phyloP scores from a whole-genome alignment of 2,113 vertebrate species.

The Phrynosoma blainvillii region DNA sequence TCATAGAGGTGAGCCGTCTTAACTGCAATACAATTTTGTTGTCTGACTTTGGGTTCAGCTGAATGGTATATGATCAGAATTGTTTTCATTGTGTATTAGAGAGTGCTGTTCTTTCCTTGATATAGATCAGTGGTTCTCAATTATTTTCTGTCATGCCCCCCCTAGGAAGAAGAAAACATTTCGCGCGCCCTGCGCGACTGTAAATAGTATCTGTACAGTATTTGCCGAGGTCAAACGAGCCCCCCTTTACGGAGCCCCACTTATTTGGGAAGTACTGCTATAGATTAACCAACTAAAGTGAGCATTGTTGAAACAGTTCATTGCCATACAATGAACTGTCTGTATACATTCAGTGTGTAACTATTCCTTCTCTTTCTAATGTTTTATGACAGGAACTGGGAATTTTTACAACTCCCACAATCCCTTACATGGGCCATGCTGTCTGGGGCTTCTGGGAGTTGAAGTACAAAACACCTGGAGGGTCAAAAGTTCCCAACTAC shows the following conservation, averaged over 20 bases:
- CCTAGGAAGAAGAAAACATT: too few species aligned
- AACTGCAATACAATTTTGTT: rapidly evolving
- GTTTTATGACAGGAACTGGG: not conserved
- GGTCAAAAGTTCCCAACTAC: not conserved
- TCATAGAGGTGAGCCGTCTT: constrained; percentile 81
- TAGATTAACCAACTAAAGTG: not conserved
- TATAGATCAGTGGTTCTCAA: too few species aligned
- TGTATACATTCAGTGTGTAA: not conserved
- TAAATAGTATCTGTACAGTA: too few species aligned
- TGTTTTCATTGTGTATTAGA: not conserved
- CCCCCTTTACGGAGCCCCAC: too few species aligned
- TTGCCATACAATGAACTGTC: too few species aligned
- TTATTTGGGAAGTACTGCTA: too few species aligned
- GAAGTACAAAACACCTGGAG: not conserved
- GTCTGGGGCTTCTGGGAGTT: not conserved
- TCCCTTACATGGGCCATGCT: not conserved
- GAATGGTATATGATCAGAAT: not conserved
- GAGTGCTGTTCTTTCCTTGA: not conserved
- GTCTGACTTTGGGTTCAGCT: not conserved
- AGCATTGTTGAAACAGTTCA: not conserved
- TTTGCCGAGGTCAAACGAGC: too few species aligned
- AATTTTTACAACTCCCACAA: not conserved
- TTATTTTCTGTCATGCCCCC: too few species aligned
- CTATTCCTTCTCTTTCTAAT: not conserved
- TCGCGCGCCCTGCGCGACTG: too few species aligned